Evolutionary conservation across 37 sponge, comb jelly and placozoan species (phyloP), one percentile per base, ranked within the genome.

Genomic region (Lycopodina hypogea): DNA sequence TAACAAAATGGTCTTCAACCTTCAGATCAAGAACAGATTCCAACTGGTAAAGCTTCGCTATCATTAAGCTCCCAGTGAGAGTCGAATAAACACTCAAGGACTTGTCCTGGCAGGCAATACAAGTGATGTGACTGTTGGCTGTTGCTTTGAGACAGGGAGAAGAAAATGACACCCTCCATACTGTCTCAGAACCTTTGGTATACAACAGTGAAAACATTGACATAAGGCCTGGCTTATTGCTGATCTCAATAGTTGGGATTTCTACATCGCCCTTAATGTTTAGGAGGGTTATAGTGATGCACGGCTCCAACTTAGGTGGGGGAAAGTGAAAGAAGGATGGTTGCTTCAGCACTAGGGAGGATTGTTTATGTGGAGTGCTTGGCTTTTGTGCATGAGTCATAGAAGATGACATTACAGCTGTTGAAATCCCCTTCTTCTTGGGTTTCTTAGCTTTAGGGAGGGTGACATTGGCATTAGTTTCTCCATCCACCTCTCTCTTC

Each of bases 31-130:
- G 77, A 0, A 79, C 83, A 12, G 38, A 68, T 48, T 57, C 36
- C 21, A 78, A 51, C 42, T 81, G 59, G 42, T 45, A 24, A 36
- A 90, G 71, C n/a, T 68, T 81, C 7, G 79, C 58, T 3, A 82
- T 6, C 1, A 86, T 39, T 21, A 72, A 38, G 7, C 91, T 66
- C 17, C 91, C 91, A 28, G 71, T 85, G 24, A 30, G 42, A 52
- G 77, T 68, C 6, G 92, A 83, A 23, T 81, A 82, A 17, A 91
- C 15, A n/a, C 32, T 26, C 29, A 86, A 21, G 39, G 88, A 74
- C 22, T 58, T 72, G 62, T 87, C 82, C 28, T 59, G 17, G 33
- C 88, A 86, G 22, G 75, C 84, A 6, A 75, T 80, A 42, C 78
- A 77, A 14, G 77, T 71, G n/a, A 90, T 59, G 33, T 29, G 11